Evolutionary conservation across 2,797 vertebrate genomes (phyloP), one percentile per base, ranked within the genome.

Genomic region (Pampus argenteus): DNA sequence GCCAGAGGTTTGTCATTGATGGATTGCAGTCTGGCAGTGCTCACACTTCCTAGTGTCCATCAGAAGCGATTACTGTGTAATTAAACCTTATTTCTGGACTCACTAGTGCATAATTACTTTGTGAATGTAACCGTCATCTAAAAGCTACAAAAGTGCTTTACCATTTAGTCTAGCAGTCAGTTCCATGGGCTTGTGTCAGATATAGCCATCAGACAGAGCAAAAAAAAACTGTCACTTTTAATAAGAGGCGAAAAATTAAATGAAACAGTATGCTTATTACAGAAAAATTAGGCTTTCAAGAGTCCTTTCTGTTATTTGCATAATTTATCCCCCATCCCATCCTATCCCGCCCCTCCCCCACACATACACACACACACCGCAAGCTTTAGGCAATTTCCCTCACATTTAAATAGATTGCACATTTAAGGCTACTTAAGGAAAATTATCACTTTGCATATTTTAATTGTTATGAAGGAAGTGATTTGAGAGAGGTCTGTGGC

Each of bases 391-490:
- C 97, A 98, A 98, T 98, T 98, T 98, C 96, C 95, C 97, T 97
- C 96, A 96, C 96, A 98, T 98, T 98, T 97, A 99, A 98, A 98
- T 98, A 99, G 97, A 98, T 98, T 96, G 96, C 97, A 97, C 97
- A 98, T 99, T 99, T 99, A 99, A 99, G 98, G 97, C 98, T 99
- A 99, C 98, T 99, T 99, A 99, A 99, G 96, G 96, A 98, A 99
- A 99, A 99, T 99, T 97, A 99, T 99, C 98, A 99, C 97, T 99
- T 98, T 98, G 98, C 97, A 99, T 99, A 99, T 99, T 99, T 99
- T 99, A 99, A 99, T 99, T 99, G 97, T 99, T 98, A 96, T 96
- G 96, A 98, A 98, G 97, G 98, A 99, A 98, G 96, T 97, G 98
- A 98, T 98, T 97, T 96, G 97, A 97, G 96, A 94, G 96, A 97